phyloP scores from a whole-genome alignment of 2,797 vertebrate genomes.

The Coccyzus lansbergi region DNA sequence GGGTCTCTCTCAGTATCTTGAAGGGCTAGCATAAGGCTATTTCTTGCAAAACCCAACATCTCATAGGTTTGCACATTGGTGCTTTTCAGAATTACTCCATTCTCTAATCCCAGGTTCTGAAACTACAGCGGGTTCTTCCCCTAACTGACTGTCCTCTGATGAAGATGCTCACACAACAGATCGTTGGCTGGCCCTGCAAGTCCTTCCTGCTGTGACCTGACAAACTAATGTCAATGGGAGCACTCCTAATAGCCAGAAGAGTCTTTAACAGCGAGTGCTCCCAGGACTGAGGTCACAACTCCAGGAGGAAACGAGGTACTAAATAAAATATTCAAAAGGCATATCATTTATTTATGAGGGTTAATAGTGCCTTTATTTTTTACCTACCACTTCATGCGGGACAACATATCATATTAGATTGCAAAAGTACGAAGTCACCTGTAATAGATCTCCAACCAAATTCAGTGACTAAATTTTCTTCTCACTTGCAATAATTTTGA shows the following conservation, averaged over 20 bases:
- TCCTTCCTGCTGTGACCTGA: background rate
- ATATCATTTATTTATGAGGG: constrained; percentile 30
- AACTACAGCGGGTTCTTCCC: background rate
- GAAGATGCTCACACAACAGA: background rate
- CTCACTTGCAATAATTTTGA: constrained; percentile 60
- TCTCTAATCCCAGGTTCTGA: background rate
- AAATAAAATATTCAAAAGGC: constrained; percentile 44
- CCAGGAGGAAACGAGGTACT: background rate
- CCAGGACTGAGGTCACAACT: background rate
- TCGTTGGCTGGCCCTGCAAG: background rate
- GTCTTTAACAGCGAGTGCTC: background rate
- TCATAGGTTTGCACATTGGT: background rate
- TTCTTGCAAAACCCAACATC: background rate
- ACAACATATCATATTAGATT: constrained; percentile 33
- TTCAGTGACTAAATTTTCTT: constrained; percentile 38
- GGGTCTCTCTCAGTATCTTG: background rate
- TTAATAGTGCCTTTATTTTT: constrained; percentile 38
- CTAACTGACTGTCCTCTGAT: background rate
- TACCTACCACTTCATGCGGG: background rate
- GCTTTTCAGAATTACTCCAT: background rate
- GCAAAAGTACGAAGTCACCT: constrained; percentile 9
- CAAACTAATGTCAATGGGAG: background rate
- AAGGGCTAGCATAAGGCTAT: background rate
- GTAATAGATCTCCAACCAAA: background rate
- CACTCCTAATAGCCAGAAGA: background rate